Percentiles rank a stretch among this genome's conserved stretches.
These are phyloP conservation scores for Phrynosoma platyrhinos DNA, from an alignment of 2,113 vertebrate species.

Conservation along the genomic window DNA sequence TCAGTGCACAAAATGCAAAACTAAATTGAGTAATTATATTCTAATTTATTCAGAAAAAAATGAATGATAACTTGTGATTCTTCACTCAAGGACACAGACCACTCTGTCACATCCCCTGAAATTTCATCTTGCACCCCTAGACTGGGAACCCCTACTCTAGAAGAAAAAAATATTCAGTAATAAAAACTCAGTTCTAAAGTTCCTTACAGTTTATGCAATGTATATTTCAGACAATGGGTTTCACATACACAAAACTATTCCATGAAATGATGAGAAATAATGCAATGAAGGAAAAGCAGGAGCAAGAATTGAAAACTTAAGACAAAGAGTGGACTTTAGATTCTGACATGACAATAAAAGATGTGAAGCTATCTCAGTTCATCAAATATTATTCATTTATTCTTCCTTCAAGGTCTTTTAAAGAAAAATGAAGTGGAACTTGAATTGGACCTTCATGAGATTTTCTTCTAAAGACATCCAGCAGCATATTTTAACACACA, in stretches of 20 bases:
- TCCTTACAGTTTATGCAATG: neutral
- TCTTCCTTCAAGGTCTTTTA: neutral
- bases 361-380: constrained; percentile 53
- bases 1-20: too few relatives aligned
- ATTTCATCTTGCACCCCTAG: too few relatives aligned
- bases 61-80: too few relatives aligned
- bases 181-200: neutral
- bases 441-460: constrained; percentile 1
- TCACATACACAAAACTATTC: constrained; percentile 16
- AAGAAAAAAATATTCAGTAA: constrained; percentile 8
- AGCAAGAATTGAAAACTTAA: constrained; percentile 51
- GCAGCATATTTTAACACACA: constrained; percentile 85
- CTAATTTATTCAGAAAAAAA: too few relatives aligned
- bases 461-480: constrained; percentile 70
- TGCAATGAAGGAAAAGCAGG: constrained; percentile 46
- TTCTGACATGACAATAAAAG: constrained; percentile 51
- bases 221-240: neutral
- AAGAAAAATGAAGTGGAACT: neutral
- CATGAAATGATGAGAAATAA: constrained; percentile 40
- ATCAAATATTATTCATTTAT: constrained; percentile 16
- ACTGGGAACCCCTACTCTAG: neutral
- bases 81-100: too few relatives aligned
- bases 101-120: too few relatives aligned
- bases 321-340: constrained; percentile 40
- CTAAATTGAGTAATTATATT: too few relatives aligned